phyloP scores from a whole-genome alignment of 2,888 invertebrate species.

The Gymnocheta viridis region DNA sequence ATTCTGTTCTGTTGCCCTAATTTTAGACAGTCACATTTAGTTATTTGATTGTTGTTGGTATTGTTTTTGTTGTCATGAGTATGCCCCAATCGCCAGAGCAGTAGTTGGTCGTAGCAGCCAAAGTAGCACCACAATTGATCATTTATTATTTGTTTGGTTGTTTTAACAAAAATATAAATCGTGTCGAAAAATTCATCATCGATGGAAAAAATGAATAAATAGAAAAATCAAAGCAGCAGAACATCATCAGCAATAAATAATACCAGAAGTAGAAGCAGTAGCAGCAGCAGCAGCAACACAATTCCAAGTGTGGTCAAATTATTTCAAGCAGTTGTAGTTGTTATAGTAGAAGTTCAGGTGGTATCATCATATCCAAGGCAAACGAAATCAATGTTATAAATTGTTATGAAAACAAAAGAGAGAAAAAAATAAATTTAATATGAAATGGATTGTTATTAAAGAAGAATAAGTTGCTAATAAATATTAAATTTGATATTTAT shows the following conservation, averaged over 20 bases:
- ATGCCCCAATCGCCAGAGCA: constrained; percentile 27
- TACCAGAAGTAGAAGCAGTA: neutral
- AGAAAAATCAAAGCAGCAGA: constrained; percentile 6
- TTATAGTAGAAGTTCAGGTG: constrained; percentile 51
- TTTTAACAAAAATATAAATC: constrained; percentile 8
- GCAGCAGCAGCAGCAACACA: no score
- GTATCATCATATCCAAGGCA: constrained; percentile 45
- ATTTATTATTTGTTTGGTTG: constrained; percentile 15
- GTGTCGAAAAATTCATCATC: constrained; percentile 58
- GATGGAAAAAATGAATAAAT: constrained; percentile 34
- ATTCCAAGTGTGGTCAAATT: constrained; percentile 56
- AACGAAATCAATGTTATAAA: constrained; percentile 15
- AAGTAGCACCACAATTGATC: constrained; percentile 20
- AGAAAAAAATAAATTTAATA: constrained; percentile 44
- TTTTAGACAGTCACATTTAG: constrained; percentile 64
- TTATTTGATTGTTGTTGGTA: constrained; percentile 30
- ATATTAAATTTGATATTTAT: neutral
- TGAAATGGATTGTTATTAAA: constrained; percentile 46
- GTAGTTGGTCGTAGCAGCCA: constrained; percentile 34
- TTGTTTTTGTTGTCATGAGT: constrained; percentile 28
- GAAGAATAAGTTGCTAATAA: constrained; percentile 1
- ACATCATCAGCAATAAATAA: constrained; percentile 20
- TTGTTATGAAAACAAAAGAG: constrained; percentile 46
- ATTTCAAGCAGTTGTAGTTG: no score
- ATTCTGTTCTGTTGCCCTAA: constrained; percentile 56